Percentiles rank a stretch among this genome's conserved stretches.
These are phyloP conservation scores for Diachrysia chrysitis DNA, from an alignment of 2,888 invertebrate genomes.

Conservation along the genomic window DNA sequence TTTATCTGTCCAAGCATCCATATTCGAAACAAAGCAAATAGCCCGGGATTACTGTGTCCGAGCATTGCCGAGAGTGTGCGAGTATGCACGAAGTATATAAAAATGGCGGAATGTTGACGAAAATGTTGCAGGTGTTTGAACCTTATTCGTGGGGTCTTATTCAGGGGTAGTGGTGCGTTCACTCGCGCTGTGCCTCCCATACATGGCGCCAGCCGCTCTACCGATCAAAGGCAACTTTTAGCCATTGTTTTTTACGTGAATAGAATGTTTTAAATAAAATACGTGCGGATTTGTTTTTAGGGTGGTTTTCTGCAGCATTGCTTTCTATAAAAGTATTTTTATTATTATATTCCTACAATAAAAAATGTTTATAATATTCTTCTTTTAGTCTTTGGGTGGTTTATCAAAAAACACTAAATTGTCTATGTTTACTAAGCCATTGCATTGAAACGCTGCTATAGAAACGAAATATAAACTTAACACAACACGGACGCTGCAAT, in stretches of 20 bases:
- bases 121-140: constrained; percentile 35
- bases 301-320: neutral
- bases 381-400: too few species aligned
- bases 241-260: constrained; percentile 43
- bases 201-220: constrained; percentile 36
- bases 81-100: constrained; percentile 38
- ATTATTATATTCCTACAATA: too few species aligned
- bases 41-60: constrained; percentile 20
- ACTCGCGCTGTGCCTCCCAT: constrained; percentile 26
- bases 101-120: constrained; percentile 28
- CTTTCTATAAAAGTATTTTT: neutral
- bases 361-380: too few species aligned
- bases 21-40: constrained; percentile 10
- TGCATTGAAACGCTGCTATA: neutral
- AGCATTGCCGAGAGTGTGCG: constrained; percentile 27
- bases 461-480: neutral
- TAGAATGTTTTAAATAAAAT: constrained; percentile 35
- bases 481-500: neutral
- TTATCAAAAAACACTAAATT: too few species aligned
- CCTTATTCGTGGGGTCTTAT: constrained; percentile 28
- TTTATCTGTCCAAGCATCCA: constrained; percentile 15
- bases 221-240: constrained; percentile 52
- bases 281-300: neutral
- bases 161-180: constrained; percentile 54
- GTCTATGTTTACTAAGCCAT: too few species aligned